phyloP scores from a whole-genome alignment of 2,888 invertebrate genomes.

The Eudasyphora cyanicolor region DNA sequence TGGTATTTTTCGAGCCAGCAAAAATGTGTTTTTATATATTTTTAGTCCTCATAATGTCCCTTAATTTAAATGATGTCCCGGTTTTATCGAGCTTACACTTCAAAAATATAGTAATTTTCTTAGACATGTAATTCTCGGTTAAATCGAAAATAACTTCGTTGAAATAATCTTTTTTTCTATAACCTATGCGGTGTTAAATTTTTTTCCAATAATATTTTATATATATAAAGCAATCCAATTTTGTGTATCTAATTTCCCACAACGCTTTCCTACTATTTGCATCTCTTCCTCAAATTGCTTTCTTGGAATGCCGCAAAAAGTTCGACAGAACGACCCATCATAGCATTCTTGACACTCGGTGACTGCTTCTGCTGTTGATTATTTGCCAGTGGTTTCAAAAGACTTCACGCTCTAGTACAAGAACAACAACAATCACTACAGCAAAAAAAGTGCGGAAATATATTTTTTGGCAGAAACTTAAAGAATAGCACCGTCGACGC shows the following conservation, averaged over 20 bases:
- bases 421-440: conserved; percentile 51
- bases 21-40: too few species aligned
- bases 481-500: conserved; percentile 45
- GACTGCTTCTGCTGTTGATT: conserved; percentile 65
- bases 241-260: background rate
- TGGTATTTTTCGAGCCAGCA: too few species aligned
- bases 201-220: too few species aligned
- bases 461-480: conserved; percentile 61
- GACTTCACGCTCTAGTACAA: conserved; percentile 53
- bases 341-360: conserved; percentile 63
- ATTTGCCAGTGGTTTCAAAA: conserved; percentile 62
- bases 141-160: too few species aligned
- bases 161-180: too few species aligned
- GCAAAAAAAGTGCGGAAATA: conserved; percentile 36
- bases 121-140: too few species aligned
- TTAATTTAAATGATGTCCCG: too few species aligned
- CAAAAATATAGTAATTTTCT: too few species aligned
- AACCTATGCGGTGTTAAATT: too few species aligned
- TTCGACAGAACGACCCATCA: conserved; percentile 57
- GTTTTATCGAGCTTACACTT: too few species aligned
- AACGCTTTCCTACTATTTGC: background rate
- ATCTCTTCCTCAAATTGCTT: conserved; percentile 33
- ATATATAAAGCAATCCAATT: too few species aligned
- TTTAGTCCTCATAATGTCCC: too few species aligned
- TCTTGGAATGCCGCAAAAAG: conserved; percentile 29